Evolutionary conservation across 92 coral and sea anemone species (phyloP), one percentile per base, ranked within the genome.

Genomic region (Umimayanthus chanpuru): DNA sequence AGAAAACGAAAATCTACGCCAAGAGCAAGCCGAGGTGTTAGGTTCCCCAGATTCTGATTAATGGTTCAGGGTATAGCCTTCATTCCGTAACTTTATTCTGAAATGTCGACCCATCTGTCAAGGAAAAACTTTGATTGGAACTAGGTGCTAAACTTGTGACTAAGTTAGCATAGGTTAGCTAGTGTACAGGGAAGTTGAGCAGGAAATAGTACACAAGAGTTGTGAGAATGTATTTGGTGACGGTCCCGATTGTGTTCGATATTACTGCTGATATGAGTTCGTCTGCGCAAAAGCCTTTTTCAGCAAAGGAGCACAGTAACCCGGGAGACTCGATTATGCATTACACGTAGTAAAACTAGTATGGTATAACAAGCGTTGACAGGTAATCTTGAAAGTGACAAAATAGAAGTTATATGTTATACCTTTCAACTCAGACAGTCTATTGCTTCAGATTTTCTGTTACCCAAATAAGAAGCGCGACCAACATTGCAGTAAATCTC

Each of bases 71-170:
- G 41, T 49, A n/a, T n/a, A 9, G 41, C 23, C 43, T 26, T 28
- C 41, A 70, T 83, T 83, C 40, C 50, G 26, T 68, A 83, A 83
- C 49, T 14, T 71, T 64, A 50, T 70, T 83, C 66, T 26, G 44
- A 74, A 72, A 41, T 74, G 41, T 36, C 79, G 12, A 15, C 79
- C 64, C 9, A 40, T 41, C 86, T 65, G 56, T 68, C 58, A 40
- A 83, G 25, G 56, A 30, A 70, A 81, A 83, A 44, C 73, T 58
- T 71, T 83, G 78, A 83, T 70, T 47, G 67, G 16, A 44, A 41
- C 5, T 25, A 25, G 87, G 32, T 49, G 86, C 66, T n/a, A 3
- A 73, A 73, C 40, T 41, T 23, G 38, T n/a, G 58, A 82, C 26
- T 25, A 43, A 43, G 61, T 67, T 43, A 40, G 44, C 65, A 68